These are phyloP conservation scores for Trichacis sp. DNA, from an alignment of 2,888 invertebrate genomes.

Conservation along the genomic window DNA sequence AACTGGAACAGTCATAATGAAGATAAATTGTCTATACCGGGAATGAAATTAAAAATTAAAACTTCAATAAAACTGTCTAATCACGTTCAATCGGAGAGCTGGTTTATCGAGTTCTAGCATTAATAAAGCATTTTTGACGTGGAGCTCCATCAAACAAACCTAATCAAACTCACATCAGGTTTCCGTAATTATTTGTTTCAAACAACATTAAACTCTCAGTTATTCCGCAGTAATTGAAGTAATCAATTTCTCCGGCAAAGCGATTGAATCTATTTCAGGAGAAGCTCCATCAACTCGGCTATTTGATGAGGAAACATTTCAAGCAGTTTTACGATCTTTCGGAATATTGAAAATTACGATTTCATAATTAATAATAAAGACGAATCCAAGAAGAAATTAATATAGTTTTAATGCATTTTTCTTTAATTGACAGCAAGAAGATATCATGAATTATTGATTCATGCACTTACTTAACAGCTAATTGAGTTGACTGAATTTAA, in stretches of 20 bases:
- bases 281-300: not conserved
- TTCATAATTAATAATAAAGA: too few species aligned
- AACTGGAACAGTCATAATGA: not conserved
- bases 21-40: not conserved
- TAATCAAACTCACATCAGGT: slow-evolving; percentile 1
- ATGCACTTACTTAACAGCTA: too few species aligned
- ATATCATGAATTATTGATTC: too few species aligned
- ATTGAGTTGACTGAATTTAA: too few species aligned
- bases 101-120: not conserved
- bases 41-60: not conserved
- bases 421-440: too few species aligned
- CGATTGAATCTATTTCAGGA: slow-evolving; percentile 1
- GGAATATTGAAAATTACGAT: not conserved
- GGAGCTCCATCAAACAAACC: slow-evolving; percentile 1
- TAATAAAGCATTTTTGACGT: slow-evolving; percentile 1
- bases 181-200: not conserved
- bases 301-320: not conserved
- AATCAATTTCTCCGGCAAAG: not conserved
- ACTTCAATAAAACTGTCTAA: not conserved
- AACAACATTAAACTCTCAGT: not conserved
- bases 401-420: too few species aligned
- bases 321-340: not conserved
- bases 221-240: not conserved
- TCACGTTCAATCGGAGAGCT: not conserved
- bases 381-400: too few species aligned